Conservation (phyloP, 1,140 invertebrate species). For the Tachypleus tridentatus region DNA sequence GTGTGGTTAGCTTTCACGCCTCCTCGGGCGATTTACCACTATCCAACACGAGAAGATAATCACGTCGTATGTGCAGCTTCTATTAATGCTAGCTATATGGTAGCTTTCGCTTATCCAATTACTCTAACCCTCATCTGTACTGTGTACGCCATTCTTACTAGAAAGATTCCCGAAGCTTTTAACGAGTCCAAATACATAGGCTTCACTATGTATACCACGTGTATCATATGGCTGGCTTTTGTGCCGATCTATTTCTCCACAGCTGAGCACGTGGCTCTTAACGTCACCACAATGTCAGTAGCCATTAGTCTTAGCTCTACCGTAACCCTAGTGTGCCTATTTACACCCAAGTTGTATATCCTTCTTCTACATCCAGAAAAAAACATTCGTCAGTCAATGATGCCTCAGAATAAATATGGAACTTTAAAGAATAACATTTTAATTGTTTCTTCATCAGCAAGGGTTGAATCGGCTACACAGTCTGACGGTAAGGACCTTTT, state of each 20-base stretch:
- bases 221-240: constrained; percentile 82
- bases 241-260: constrained; percentile 79
- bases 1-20: constrained; percentile 78
- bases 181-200: constrained; percentile 88
- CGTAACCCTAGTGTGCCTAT: constrained; percentile 75
- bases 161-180: constrained; percentile 88
- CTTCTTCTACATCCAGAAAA: constrained; percentile 81
- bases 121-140: constrained; percentile 74
- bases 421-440: too few species aligned
- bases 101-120: constrained; percentile 79
- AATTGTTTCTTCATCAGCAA: too few species aligned
- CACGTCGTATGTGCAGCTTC: constrained; percentile 77
- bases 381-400: constrained; percentile 82
- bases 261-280: constrained; percentile 31
- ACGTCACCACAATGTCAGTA: constrained; percentile 81
- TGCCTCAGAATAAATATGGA: constrained; percentile 34
- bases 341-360: constrained; percentile 85
- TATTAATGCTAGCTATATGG: constrained; percentile 71
- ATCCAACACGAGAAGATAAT: constrained; percentile 76
- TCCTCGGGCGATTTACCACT: constrained; percentile 68
- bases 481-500: too few species aligned
- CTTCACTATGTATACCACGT: constrained; percentile 95
- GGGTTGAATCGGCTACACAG: too few species aligned
- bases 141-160: constrained; percentile 72
- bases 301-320: constrained; percentile 80